Evolutionary conservation across 2,888 invertebrate genomes (phyloP), one percentile per base, ranked within the genome.

Genomic region (Sinopyrophorus schimmeli): DNA sequence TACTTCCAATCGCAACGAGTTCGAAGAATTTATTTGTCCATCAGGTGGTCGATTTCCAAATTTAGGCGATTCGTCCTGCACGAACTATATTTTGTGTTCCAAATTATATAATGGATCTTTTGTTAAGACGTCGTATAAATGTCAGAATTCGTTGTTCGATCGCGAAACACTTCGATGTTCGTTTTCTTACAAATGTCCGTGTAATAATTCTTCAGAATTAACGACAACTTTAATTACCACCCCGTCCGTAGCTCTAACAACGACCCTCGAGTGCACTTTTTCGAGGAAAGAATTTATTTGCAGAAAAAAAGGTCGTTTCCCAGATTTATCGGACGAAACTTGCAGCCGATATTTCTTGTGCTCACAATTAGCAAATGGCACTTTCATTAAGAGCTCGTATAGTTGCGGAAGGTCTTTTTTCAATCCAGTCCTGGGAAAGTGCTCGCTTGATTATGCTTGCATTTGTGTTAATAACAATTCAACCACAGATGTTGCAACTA

Each of bases 31-130:
- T 9, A 24, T 9, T 24, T 78, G 78, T 53, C 59, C 69, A 0
- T 44, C 71, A 1, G 69, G 67, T 0, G 78, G 78, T 1, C 69
- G 76, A 57, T 76, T 68, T 20, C 69, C 76, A 0, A 65, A 77
- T 54, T 54, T 68, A 1, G 27, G 63, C 1, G 76, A 76, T 32
- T 60, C 16, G 7, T 46, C 27, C 37, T 61, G 60, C 30, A 46
- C 27, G 26, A 44, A 23, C 9, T 61, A 60, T 37, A 26, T 48
- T 35, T 21, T 21, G 5, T 21, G 21, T 21, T 21, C 21, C 9
- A 21, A 21, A 5, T 5, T 21, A 5, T 37, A 6, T 12, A 54
- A 46, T 46, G 55, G 55, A 12, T 64, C 64, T 0, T 76, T 59
- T 28, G 38, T 60, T 0, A 70, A 72, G 51, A 71, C 71, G 0